These are phyloP conservation scores for Montipora cactus DNA, from an alignment of 64 coral and sea anemone genomes.

Conservation along the genomic window DNA sequence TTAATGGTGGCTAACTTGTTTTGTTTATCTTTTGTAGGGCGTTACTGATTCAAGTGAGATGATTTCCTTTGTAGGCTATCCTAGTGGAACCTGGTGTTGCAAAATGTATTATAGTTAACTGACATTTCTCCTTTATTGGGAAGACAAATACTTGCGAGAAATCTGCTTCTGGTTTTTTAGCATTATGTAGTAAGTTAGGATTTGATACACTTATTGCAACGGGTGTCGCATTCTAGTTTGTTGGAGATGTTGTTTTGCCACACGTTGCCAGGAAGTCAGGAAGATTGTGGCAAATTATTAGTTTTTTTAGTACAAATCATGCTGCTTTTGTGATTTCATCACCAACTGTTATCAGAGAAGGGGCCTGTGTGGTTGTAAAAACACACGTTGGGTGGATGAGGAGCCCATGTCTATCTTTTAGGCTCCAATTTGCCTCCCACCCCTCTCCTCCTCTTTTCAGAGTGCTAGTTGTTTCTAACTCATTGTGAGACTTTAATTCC, in stretches of 20 bases:
- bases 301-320: too few species aligned
- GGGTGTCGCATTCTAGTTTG: too few species aligned
- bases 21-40: slow-evolving; percentile 12
- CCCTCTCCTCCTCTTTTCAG: neutral
- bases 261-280: too few species aligned
- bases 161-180: neutral
- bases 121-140: neutral
- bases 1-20: neutral
- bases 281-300: too few species aligned
- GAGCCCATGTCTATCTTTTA: neutral
- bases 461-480: too few species aligned
- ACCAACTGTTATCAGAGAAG: too few species aligned
- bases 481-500: neutral
- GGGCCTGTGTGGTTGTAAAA: too few species aligned
- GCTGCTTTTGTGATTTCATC: too few species aligned
- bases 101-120: neutral
- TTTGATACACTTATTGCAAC: neutral
- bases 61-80: neutral
- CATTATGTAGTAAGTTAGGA: neutral
- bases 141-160: neutral
- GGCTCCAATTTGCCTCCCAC: too few species aligned
- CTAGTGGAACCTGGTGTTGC: neutral
- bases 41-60: slow-evolving; percentile 28
- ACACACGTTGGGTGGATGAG: neutral
- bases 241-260: too few species aligned